Conservation (phyloP, 2,888 invertebrate species). For the Neoitamus cyanurus region DNA sequence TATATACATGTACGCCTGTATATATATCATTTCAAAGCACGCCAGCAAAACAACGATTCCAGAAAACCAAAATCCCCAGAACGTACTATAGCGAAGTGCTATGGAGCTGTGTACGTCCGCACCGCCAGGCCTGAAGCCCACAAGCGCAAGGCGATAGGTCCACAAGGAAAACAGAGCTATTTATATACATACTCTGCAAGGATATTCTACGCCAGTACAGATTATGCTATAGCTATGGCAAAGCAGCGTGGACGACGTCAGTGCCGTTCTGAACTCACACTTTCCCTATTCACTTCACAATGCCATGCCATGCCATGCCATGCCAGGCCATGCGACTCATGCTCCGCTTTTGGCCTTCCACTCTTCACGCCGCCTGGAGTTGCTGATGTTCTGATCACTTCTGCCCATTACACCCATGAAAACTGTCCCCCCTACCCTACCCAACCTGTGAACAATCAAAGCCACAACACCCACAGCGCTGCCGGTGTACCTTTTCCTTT, state of each 20-base stretch:
- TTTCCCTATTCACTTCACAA: conserved; percentile 45
- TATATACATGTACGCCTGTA: neutral
- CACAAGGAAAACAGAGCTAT: conserved; percentile 35
- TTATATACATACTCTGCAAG: conserved; percentile 8
- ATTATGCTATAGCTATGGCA: conserved; percentile 6
- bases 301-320: conserved; percentile 52
- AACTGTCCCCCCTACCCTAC: neutral
- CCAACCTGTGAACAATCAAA: conserved; percentile 55
- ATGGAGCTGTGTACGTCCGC: neutral
- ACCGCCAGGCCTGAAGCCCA: conserved; percentile 26
- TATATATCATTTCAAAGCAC: conserved; percentile 47
- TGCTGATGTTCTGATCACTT: conserved; percentile 55
- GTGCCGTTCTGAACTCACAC: conserved; percentile 42
- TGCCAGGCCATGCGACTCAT: conserved; percentile 54
- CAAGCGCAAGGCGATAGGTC: conserved; percentile 44
- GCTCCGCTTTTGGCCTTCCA: conserved; percentile 56
- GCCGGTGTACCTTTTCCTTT: conserved; percentile 28
- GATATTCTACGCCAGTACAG: neutral
- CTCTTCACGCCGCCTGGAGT: conserved; percentile 54
- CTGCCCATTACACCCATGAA: conserved; percentile 55
- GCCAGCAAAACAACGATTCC: conserved; percentile 50
- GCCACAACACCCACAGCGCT: conserved; percentile 55
- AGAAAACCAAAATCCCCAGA: conserved; percentile 48
- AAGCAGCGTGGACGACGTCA: conserved; percentile 31
- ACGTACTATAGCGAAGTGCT: conserved; percentile 33